Percentiles rank a stretch among this genome's conserved stretches.
Evolutionary conservation across 2,888 invertebrate species (phyloP).

Genomic region (Oscheius sp.): DNA sequence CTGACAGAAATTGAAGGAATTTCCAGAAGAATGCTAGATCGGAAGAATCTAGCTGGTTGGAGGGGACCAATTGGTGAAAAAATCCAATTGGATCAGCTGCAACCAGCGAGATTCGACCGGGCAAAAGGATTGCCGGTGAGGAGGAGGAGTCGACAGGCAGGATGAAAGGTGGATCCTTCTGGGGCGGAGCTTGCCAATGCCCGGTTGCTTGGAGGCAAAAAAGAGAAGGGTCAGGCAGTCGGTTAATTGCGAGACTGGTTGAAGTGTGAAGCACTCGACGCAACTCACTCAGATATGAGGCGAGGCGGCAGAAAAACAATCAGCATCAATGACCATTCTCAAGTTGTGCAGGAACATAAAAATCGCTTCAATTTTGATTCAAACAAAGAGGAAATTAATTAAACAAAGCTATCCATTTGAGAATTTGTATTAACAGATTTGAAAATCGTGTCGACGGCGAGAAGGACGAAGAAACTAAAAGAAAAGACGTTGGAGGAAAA

Average conservation of each 20-base stretch:
- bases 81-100: neutral
- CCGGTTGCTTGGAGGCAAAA: neutral
- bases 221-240: neutral
- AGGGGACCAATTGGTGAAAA: neutral
- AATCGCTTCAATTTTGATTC: no score
- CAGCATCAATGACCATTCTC: neutral
- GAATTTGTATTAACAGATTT: no score
- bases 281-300: slow-evolving; percentile 9
- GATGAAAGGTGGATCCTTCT: no score
- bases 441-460: no score
- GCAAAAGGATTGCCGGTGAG: no score
- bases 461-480: no score
- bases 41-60: neutral
- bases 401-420: no score
- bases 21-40: neutral
- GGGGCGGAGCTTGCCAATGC: neutral
- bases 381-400: no score
- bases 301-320: slow-evolving; percentile 4
- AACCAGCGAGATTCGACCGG: no score
- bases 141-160: no score
- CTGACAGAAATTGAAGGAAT: neutral
- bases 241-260: neutral
- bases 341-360: no score
- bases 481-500: no score
- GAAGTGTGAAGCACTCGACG: slow-evolving; percentile 26